These are phyloP conservation scores for Ramphastos sulfuratus DNA, from an alignment of 2,113 vertebrate genomes.

Conservation along the genomic window DNA sequence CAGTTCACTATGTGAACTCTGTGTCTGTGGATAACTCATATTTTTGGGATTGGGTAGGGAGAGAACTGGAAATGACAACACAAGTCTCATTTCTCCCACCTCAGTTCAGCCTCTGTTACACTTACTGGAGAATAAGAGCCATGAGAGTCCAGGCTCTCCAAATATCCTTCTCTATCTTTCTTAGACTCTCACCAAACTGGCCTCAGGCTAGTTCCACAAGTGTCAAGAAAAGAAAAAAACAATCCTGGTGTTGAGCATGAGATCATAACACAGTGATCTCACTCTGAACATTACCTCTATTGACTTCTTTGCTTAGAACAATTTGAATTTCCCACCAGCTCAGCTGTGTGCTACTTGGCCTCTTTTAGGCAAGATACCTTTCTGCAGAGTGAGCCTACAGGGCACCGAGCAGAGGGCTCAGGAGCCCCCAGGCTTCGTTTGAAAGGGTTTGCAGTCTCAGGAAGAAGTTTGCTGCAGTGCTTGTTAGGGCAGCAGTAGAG, in stretches of 20 bases:
- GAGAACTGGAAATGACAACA: conserved; percentile 22
- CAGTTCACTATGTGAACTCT: background rate
- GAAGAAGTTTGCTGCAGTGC: conserved; percentile 31
- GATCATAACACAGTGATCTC: conserved; percentile 62
- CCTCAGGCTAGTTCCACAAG: conserved; percentile 69
- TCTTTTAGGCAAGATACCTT: conserved; percentile 35
- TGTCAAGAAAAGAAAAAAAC: conserved; percentile 11
- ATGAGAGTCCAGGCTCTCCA: conserved; percentile 9
- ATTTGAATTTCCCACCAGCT: conserved; percentile 58
- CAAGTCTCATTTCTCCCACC: conserved; percentile 8
- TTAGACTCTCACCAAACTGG: conserved; percentile 47
- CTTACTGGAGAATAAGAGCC: conserved; percentile 44
- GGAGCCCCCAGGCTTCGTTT: conserved; percentile 29
- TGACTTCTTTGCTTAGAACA: conserved; percentile 51
- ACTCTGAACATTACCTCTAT: conserved; percentile 55
- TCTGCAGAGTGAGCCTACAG: conserved; percentile 39
- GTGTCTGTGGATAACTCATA: background rate
- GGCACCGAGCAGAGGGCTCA: conserved; percentile 43
- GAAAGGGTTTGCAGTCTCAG: conserved; percentile 51
- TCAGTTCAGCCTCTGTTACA: conserved; percentile 11
- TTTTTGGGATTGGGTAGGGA: background rate
- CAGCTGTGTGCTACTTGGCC: conserved; percentile 57
- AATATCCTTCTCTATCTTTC: conserved; percentile 40
- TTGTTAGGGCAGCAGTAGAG: background rate
- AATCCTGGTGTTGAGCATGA: conserved; percentile 63